phyloP scores from a whole-genome alignment of 92 coral and sea anemone genomes.

The Paragorgia papillata region DNA sequence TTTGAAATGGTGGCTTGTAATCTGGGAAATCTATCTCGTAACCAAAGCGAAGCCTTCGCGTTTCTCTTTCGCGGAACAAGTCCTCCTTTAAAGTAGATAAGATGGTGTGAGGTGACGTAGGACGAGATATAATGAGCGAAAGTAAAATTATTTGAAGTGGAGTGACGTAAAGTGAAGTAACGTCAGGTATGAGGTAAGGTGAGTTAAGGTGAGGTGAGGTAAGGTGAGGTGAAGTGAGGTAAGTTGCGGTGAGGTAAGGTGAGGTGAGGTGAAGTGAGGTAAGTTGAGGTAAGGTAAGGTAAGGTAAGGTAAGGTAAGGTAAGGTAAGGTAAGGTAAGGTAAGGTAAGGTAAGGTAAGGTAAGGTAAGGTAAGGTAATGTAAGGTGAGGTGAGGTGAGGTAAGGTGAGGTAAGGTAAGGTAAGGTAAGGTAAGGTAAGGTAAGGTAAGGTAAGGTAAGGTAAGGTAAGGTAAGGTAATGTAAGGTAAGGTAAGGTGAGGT shows the following conservation, averaged over 20 bases:
- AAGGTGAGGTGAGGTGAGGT: not conserved
- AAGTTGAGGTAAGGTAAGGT: not conserved
- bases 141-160: not conserved
- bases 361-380: not conserved
- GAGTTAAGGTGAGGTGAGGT: not conserved
- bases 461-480: not conserved
- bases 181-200: not conserved
- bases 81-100: constrained; percentile 66
- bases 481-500: not conserved
- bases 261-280: not conserved
- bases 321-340: not conserved
- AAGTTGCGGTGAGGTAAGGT: not conserved
- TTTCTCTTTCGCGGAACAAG: constrained; percentile 78
- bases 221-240: not conserved
- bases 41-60: constrained; percentile 78
- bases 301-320: not conserved
- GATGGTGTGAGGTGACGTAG: not conserved
- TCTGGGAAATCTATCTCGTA: constrained; percentile 91
- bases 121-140: not conserved
- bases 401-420: not conserved
- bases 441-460: not conserved
- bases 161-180: not conserved
- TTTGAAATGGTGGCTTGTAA: constrained; percentile 89
- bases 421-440: not conserved
- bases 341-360: not conserved